Evolutionary conservation across 2,888 invertebrate genomes (phyloP).

Genomic region (Lasioglossum figueresi): DNA sequence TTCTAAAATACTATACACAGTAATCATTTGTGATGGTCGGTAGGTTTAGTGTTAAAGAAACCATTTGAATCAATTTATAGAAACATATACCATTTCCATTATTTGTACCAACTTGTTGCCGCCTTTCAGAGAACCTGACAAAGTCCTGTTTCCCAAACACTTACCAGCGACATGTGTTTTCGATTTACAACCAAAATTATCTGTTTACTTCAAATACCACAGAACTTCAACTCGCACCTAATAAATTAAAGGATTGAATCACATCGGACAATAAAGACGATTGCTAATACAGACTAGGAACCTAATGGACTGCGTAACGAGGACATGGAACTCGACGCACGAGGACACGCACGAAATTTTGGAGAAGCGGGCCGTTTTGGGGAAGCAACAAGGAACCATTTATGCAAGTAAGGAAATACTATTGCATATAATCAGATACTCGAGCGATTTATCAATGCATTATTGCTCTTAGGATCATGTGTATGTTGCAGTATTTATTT

Average conservation of each 20-base stretch:
- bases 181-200: too few species aligned
- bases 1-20: too few species aligned
- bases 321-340: not conserved
- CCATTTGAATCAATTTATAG: too few species aligned
- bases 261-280: not conserved
- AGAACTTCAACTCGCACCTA: too few species aligned
- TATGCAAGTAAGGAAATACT: not conserved
- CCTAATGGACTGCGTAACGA: not conserved
- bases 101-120: too few species aligned
- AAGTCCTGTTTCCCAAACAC: too few species aligned
- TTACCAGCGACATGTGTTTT: too few species aligned
- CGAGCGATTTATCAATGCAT: not conserved
- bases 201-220: too few species aligned
- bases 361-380: not conserved
- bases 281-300: not conserved
- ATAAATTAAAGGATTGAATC: not conserved
- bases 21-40: too few species aligned
- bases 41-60: not conserved
- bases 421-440: too few species aligned
- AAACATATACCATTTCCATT: too few species aligned
- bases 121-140: too few species aligned
- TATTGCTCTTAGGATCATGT: not conserved
- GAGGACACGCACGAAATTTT: not conserved
- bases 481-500: slow-evolving; percentile 13
- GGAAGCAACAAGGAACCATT: not conserved